phyloP scores from a whole-genome alignment of 2,113 vertebrate genomes.

The Nibea coibor region DNA sequence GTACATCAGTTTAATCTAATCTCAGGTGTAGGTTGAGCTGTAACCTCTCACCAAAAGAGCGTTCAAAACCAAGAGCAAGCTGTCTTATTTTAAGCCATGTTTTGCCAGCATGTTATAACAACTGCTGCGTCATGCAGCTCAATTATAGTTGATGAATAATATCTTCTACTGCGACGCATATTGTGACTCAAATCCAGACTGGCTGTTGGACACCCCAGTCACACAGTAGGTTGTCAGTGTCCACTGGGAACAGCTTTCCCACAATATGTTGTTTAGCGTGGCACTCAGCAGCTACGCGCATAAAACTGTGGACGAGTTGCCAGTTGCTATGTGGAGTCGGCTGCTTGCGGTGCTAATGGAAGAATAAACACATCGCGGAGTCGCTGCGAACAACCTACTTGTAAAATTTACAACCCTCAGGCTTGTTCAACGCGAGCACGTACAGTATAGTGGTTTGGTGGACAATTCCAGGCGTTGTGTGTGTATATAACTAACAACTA shows the following conservation, averaged over 20 bases:
- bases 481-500: background rate
- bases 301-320: conserved; percentile 21
- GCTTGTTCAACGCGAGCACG: background rate
- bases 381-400: conserved; percentile 8
- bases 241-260: conserved; percentile 66
- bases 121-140: conserved; percentile 24
- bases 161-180: conserved; percentile 25
- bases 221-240: conserved; percentile 60
- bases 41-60: background rate
- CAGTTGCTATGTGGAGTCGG: conserved; percentile 63
- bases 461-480: background rate
- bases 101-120: conserved; percentile 27
- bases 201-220: conserved; percentile 52
- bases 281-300: conserved; percentile 51
- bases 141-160: conserved; percentile 43
- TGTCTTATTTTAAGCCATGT: background rate
- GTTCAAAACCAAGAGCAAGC: background rate
- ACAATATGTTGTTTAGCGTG: conserved; percentile 72
- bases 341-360: conserved; percentile 53
- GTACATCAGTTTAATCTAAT: background rate
- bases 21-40: background rate
- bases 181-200: conserved; percentile 56
- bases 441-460: conserved; percentile 3
- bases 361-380: conserved; percentile 59
- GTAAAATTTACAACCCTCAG: conserved; percentile 35